Conservation (phyloP, 2,888 invertebrate species). For the Cordilura impudica region DNA sequence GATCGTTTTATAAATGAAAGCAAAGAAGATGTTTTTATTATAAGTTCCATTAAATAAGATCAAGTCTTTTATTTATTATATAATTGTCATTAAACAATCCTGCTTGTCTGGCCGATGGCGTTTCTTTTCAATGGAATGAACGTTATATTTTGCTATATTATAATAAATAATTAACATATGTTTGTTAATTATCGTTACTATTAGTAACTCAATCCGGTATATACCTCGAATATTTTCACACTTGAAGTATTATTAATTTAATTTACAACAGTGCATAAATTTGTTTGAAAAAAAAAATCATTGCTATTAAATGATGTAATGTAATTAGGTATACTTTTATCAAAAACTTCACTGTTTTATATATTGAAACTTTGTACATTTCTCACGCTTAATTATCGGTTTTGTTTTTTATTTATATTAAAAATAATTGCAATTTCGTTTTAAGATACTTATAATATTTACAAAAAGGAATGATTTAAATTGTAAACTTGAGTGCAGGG, state of each 20-base stretch:
- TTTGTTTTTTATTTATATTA: too few relatives aligned
- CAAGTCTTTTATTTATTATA: not conserved
- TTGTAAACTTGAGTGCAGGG: too few relatives aligned
- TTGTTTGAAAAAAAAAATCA: constrained; percentile 6
- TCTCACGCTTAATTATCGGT: constrained; percentile 21
- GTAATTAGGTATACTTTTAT: not conserved
- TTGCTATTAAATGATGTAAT: not conserved
- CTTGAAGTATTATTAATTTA: constrained; percentile 41
- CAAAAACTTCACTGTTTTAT: not conserved
- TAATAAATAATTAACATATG: constrained; percentile 44
- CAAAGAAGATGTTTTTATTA: too few relatives aligned
- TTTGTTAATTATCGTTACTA: constrained; percentile 46
- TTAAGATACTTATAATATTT: too few relatives aligned
- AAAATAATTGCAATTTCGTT: too few relatives aligned
- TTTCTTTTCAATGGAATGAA: not conserved
- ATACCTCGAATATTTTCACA: constrained; percentile 24
- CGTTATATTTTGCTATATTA: not conserved
- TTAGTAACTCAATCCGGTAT: constrained; percentile 45
- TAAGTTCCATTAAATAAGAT: not conserved
- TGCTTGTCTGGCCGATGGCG: too few relatives aligned
- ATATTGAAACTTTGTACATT: not conserved
- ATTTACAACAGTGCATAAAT: constrained; percentile 36
- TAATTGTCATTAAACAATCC: too few relatives aligned
- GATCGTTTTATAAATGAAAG: too few relatives aligned
- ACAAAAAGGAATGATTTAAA: too few relatives aligned